Evolutionary conservation across 2,888 invertebrate species (phyloP), one percentile per base, ranked within the genome.

Genomic region (Temnothorax unifasciatus): DNA sequence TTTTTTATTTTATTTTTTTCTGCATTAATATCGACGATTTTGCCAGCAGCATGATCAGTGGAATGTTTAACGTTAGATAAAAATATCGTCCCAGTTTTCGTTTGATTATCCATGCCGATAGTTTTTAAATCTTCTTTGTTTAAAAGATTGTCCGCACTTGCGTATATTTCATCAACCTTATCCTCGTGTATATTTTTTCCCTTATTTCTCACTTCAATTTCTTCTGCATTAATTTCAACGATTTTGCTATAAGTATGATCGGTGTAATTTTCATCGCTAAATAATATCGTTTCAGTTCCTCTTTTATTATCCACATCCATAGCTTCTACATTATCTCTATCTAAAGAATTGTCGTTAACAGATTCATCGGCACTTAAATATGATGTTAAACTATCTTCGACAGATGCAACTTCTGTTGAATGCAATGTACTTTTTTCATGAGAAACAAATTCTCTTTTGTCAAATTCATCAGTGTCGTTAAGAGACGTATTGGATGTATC

Each of bases 171-270:
- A 0, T 2, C 13, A 0, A 8, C 3, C 15, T 66, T 83, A 3
- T n/a, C 74, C 9, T 41, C 50, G 8, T 15, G 0, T 59, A 29
- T 11, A 11, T 64, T 54, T 8, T 54, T 44, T 63, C 9, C 13
- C n/a, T 79, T 29, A 47, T 84, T 81, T 9, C 5, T 34, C 11
- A 44, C 13, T 9, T 64, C 71, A 2, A 21, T 84, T 44, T 83
- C 68, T 5, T 18, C 64, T 0, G 0, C 6, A 61, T 47, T 21
- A 18, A n/a, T 34, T n/a, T 61, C 9, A 34, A 61, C 6, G 3
- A 64, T 34, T 57, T 34, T 54, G 1, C 0, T 1, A 11, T 34
- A 11, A 34, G 21, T n/a, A 71, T 59, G 21, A 73, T 59, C 9
- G 50, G 8, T 34, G 5, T 15, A 18, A 34, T 38, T 61, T n/a